These are phyloP conservation scores for Neoaliturus tenellus DNA, from an alignment of 2,888 invertebrate species.

Conservation along the genomic window DNA sequence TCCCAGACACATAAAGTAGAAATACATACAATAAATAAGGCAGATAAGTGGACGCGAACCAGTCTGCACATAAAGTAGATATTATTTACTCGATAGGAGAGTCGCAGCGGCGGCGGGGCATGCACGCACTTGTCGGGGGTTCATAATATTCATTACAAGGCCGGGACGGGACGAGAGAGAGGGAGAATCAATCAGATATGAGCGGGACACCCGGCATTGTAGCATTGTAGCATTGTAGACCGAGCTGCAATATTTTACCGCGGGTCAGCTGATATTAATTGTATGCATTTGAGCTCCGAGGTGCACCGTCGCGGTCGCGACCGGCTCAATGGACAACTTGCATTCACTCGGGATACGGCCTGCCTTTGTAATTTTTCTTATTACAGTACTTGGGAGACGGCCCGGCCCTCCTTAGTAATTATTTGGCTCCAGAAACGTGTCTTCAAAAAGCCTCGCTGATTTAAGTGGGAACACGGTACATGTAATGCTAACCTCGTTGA, in stretches of 20 bases:
- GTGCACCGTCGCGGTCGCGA: neutral
- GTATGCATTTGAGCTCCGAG: neutral
- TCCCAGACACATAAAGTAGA: constrained; percentile 10
- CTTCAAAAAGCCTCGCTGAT: too few species aligned
- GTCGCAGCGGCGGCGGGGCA: neutral
- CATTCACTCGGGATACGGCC: too few species aligned
- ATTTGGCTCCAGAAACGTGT: too few species aligned
- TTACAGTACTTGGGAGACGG: too few species aligned
- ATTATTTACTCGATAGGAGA: constrained; percentile 34
- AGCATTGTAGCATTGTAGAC: neutral
- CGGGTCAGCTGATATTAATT: neutral
- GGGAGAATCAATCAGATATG: constrained; percentile 14
- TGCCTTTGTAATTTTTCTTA: too few species aligned
- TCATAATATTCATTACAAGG: constrained; percentile 27
- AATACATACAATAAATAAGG: constrained; percentile 15
- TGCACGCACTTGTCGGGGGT: neutral
- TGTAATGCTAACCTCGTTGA: too few species aligned
- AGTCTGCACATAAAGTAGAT: constrained; percentile 43
- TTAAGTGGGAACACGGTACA: too few species aligned
- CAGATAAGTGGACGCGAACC: constrained; percentile 22
- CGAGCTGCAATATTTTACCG: neutral
- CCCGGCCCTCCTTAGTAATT: too few species aligned
- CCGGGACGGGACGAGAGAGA: neutral
- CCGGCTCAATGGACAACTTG: neutral
- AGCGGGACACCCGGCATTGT: neutral